Evolutionary conservation across 2,888 invertebrate species (phyloP).

Genomic region (Chrysotoxum bicinctum): DNA sequence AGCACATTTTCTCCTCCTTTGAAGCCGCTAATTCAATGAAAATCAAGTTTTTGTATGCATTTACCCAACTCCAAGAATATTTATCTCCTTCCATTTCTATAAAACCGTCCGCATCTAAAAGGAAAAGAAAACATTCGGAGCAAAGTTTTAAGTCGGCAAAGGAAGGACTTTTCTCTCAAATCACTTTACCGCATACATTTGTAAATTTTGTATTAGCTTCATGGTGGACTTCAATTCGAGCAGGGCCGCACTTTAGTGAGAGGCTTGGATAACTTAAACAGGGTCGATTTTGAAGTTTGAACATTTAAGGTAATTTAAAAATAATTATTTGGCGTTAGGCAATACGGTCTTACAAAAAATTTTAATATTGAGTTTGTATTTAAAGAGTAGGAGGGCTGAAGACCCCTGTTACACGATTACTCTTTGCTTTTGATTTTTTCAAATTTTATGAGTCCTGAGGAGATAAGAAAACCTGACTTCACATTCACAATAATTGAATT

Average conservation of each 20-base stretch:
- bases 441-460: too few species aligned
- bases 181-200: constrained; percentile 64
- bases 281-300: too few species aligned
- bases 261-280: background rate
- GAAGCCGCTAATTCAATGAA: constrained; percentile 71
- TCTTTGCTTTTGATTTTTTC: too few species aligned
- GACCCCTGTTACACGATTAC: too few species aligned
- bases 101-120: background rate
- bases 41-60: constrained; percentile 69
- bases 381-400: too few species aligned
- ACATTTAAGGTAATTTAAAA: too few species aligned
- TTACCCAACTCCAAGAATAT: constrained; percentile 27
- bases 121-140: background rate
- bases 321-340: too few species aligned
- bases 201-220: constrained; percentile 68
- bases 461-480: too few species aligned
- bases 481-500: too few species aligned
- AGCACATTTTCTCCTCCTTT: constrained; percentile 65
- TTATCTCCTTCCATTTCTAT: background rate
- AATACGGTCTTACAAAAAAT: too few species aligned
- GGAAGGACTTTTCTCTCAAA: constrained; percentile 47
- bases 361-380: too few species aligned
- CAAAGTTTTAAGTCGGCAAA: constrained; percentile 49
- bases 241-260: background rate
- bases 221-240: constrained; percentile 6